Evolutionary conservation across 2,797 vertebrate genomes (phyloP).

Genomic region (Anguilla obscura): DNA sequence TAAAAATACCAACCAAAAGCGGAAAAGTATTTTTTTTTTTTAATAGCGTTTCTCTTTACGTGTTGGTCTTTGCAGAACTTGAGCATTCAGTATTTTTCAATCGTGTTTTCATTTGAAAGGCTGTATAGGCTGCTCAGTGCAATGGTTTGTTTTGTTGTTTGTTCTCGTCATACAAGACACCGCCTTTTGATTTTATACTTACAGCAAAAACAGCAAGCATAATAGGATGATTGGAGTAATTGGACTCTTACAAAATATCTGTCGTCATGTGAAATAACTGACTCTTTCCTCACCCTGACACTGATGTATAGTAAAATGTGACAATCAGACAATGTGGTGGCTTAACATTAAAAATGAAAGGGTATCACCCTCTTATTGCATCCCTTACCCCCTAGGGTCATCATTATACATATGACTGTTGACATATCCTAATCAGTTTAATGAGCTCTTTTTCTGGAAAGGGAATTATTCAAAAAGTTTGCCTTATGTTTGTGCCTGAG

Average conservation of each 20-base stretch:
- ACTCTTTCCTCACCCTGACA: not conserved
- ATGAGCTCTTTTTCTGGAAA: not conserved
- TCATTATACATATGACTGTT: conserved; percentile 28
- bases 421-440: conserved; percentile 5
- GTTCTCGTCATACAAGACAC: not conserved
- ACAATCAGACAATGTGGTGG: not conserved
- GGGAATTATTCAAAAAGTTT: not conserved
- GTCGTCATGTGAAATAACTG: not conserved
- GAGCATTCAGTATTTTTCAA: not conserved
- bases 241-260: not conserved
- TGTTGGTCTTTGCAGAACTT: not conserved
- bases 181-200: not conserved
- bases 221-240: not conserved
- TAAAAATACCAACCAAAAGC: not conserved
- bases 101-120: not conserved
- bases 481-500: not conserved
- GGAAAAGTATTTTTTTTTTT: not conserved
- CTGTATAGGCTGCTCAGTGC: not conserved
- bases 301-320: conserved; percentile 15
- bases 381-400: conserved; percentile 13
- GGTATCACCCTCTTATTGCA: conserved; percentile 13
- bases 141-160: not conserved
- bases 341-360: conserved; percentile 17
- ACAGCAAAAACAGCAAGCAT: not conserved
- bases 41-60: not conserved